A percentile compares a stretch with the other conserved stretches of the same genome.
Evolutionary conservation across 2,797 vertebrate species (phyloP).

Genomic region (Otolemur crassicaudatus): DNA sequence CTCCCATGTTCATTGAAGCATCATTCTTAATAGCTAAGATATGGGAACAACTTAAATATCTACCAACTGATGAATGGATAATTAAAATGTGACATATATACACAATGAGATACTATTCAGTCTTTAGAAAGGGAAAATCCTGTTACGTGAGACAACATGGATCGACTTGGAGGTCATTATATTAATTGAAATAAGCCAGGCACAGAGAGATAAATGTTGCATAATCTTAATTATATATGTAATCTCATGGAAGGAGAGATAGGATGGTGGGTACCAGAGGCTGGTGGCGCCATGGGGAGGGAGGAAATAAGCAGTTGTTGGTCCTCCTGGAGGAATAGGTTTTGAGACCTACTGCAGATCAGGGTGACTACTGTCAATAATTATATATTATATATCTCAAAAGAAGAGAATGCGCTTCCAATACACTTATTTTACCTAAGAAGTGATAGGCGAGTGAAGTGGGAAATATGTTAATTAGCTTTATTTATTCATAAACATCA

Average conservation of each 20-base stretch:
- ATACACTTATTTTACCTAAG: neutral
- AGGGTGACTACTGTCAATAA: neutral
- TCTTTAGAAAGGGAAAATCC: neutral
- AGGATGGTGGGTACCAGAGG: neutral
- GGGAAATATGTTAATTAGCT: neutral
- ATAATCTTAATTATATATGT: neutral
- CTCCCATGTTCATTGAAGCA: neutral
- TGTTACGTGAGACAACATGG: neutral
- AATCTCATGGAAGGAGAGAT: neutral
- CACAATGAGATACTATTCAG: neutral
- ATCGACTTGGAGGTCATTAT: neutral
- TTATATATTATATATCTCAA: neutral
- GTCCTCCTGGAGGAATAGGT: neutral
- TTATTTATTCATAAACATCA: neutral
- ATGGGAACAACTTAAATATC: neutral
- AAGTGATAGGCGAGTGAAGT: neutral
- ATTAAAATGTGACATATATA: neutral
- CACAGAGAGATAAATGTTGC: neutral
- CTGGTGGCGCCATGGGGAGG: neutral
- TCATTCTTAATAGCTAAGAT: neutral
- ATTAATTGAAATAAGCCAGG: neutral
- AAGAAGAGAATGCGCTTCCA: neutral
- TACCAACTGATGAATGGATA: neutral
- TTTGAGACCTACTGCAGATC: neutral
- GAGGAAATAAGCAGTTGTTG: neutral